Conservation (phyloP, 2,888 invertebrate species). For the Volucella inanis region DNA sequence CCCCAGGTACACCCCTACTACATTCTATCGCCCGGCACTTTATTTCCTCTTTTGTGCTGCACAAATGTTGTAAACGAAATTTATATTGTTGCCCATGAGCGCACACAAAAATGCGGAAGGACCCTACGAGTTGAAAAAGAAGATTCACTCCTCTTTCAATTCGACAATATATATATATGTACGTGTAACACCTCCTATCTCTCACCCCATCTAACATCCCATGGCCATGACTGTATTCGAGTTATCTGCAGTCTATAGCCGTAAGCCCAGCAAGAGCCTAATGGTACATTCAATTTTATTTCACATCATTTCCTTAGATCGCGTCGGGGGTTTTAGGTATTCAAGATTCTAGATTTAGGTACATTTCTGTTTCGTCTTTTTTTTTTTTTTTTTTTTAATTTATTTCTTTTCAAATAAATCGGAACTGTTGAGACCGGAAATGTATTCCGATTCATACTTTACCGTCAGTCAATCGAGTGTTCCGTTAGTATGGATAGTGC, state of each 20-base stretch:
- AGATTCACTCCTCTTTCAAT: conserved; percentile 15
- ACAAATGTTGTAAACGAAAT: conserved; percentile 63
- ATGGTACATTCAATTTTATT: conserved; percentile 72
- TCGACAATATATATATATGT: no score
- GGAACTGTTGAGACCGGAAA: conserved; percentile 66
- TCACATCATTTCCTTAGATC: conserved; percentile 69
- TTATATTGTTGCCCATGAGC: conserved; percentile 70
- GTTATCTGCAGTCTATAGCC: conserved; percentile 20
- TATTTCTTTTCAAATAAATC: conserved; percentile 14
- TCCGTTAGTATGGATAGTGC: conserved; percentile 36
- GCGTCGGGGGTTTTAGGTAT: conserved; percentile 35
- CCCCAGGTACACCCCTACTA: background rate
- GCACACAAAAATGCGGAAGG: conserved; percentile 54
- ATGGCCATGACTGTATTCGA: no score
- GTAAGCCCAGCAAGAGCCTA: conserved; percentile 27
- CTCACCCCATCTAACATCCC: no score
- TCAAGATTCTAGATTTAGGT: background rate
- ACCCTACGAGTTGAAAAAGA: conserved; percentile 31
- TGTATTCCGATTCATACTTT: conserved; percentile 73
- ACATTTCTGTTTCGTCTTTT: conserved; percentile 16
- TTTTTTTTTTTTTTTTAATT: conserved; percentile 38
- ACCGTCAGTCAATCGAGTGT: conserved; percentile 55
- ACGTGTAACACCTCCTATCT: no score
- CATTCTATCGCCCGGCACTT: background rate
- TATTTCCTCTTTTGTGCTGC: conserved; percentile 55